Conservation (phyloP, 2,113 vertebrate species). For the Propithecus coquereli region DNA sequence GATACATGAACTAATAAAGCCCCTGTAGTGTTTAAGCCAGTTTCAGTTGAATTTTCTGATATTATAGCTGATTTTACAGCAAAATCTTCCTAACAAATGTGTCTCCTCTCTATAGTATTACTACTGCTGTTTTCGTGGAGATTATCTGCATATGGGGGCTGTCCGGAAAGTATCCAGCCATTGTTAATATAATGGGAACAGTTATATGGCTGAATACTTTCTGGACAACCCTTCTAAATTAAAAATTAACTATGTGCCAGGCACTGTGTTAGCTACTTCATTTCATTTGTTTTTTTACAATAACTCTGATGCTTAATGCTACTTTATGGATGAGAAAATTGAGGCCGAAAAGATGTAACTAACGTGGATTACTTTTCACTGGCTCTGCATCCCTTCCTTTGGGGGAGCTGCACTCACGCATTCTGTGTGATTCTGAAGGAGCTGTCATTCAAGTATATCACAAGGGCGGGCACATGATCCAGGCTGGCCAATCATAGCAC, state of each 20-base stretch:
- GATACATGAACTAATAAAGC: neutral
- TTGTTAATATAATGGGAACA: too few species aligned
- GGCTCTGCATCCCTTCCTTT: neutral
- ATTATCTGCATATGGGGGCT: neutral
- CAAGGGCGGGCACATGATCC: neutral
- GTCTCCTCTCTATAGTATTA: neutral
- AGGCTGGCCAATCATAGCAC: neutral
- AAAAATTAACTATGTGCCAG: neutral
- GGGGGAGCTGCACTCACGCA: neutral
- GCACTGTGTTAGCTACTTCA: neutral
- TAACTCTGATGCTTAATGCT: neutral
- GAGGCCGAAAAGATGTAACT: neutral
- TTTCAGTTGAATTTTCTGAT: neutral
- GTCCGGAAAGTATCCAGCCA: too few species aligned
- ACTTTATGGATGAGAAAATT: neutral
- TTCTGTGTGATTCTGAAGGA: neutral
- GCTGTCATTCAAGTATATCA: neutral
- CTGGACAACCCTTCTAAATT: neutral
- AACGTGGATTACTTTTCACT: neutral
- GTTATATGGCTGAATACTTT: too few species aligned
- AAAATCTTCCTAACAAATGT: neutral
- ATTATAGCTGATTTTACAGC: neutral
- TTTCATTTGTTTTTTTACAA: neutral
- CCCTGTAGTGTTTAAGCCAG: neutral
- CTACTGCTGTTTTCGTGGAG: neutral